Evolutionary conservation across 2,113 vertebrate species (phyloP), one percentile per base, ranked within the genome.

Genomic region (Castor canadensis): DNA sequence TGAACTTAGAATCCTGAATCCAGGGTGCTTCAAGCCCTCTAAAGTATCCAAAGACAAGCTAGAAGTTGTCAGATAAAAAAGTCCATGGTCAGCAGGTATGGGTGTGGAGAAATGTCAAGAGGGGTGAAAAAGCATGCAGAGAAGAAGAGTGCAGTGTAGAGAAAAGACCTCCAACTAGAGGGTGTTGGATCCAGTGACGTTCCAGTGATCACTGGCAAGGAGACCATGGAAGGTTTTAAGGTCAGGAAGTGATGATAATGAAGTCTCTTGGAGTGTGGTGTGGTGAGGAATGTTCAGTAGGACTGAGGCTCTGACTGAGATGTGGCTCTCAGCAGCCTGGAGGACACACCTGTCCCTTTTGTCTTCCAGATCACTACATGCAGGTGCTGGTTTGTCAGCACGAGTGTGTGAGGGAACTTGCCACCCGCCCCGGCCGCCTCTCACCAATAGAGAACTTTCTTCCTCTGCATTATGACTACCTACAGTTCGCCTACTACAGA

Each of bases 401-500:
- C 0, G 99, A 99, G 93, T 99, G 99, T 2, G 98, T 99, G 60
- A 97, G 99, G 96, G 99, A 99, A 38, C 98, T 99, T 0, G 99
- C 99, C 60, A 99, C 99, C 0, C 99, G 99, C 1, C 99, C 99
- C 0, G 99, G 99, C 2, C 99, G 99, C 4, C 99, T 99, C 91
- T 99, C 99, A 0, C 99, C 99, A 4, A 99, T 99, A 1, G 99
- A 99, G 92, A 99, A 99, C 97, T 99, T 99, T 97, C 99, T 99
- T 69, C 99, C 99, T 35, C 98, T 99, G 87, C 99, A 99, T 93
- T 99, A 99, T 0, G 99, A 99, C 98, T 99, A 99, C 98, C 97
- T 99, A 81, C 99, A 99, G 98, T 99, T 99, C 76, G 99, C 99
- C 94, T 99, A 99, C 97, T 99, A 99, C 97, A 99, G 99, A 98